Conservation (phyloP, 2,888 invertebrate genomes). For the Mythimna albipuncta region DNA sequence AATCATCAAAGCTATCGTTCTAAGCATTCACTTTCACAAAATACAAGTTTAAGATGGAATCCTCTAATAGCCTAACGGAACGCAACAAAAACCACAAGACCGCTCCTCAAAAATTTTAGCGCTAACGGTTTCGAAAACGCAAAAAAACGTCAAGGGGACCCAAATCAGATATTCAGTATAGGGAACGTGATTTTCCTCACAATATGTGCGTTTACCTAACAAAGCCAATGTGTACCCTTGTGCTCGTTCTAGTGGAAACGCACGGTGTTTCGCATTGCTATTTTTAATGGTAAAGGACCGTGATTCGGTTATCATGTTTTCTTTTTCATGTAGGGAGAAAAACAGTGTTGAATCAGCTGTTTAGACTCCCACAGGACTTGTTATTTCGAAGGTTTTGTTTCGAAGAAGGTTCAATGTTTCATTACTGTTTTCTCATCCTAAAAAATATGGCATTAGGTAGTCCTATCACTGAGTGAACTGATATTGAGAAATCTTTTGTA, state of each 20-base stretch:
- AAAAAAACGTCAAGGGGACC: conserved; percentile 29
- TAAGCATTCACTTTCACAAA: not conserved
- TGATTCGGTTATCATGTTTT: conserved; percentile 52
- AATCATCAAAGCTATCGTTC: not conserved
- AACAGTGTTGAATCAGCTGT: conserved; percentile 41
- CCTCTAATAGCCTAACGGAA: not conserved
- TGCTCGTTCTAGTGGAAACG: conserved; percentile 51
- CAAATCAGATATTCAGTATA: conserved; percentile 69
- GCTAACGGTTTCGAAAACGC: conserved; percentile 1
- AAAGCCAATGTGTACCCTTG: conserved; percentile 65
- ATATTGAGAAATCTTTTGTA: not conserved
- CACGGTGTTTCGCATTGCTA: conserved; percentile 53
- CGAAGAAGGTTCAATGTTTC: not conserved
- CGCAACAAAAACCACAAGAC: not conserved
- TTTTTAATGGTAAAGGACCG: conserved; percentile 61
- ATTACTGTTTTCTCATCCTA: not conserved
- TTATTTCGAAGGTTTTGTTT: conserved; percentile 14
- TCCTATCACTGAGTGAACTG: too few relatives aligned
- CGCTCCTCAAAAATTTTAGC: not conserved
- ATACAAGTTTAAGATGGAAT: conserved; percentile 3
- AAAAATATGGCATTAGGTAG: too few relatives aligned
- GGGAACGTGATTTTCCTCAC: conserved; percentile 72
- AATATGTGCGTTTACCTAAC: conserved; percentile 67
- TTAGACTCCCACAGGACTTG: conserved; percentile 27
- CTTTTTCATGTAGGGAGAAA: conserved; percentile 40